Percentiles rank a stretch among this genome's conserved stretches.
Conservation (phyloP, 2,797 vertebrate species). For the Squalus acanthias region DNA sequence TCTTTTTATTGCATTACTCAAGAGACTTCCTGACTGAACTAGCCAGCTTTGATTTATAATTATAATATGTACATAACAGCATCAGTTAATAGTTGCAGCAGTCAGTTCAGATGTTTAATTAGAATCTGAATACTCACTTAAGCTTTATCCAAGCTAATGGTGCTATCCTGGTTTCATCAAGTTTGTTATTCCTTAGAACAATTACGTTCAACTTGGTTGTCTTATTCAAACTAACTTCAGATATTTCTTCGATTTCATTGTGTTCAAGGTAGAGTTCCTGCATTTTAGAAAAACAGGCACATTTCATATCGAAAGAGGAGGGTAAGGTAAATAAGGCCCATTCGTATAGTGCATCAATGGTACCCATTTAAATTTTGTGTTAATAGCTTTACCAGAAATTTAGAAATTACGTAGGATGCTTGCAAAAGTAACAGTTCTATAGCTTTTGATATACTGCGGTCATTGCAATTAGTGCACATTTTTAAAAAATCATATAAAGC, state of each 20-base stretch:
- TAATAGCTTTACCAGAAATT: not conserved
- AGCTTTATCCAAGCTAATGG: constrained; percentile 90
- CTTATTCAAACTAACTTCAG: constrained; percentile 81
- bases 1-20: not conserved
- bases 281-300: constrained; percentile 36
- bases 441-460: not conserved
- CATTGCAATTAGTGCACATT: not conserved
- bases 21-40: not conserved
- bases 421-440: not conserved
- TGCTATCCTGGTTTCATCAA: constrained; percentile 85
- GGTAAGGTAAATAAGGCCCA: not conserved
- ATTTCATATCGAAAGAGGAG: not conserved
- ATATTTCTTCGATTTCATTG: constrained; percentile 92
- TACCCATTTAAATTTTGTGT: not conserved
- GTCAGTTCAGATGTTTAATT: not conserved
- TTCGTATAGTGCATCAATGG: not conserved
- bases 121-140: constrained; percentile 63
- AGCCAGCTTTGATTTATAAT: not conserved
- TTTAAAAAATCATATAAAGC: not conserved
- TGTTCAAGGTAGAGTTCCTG: constrained; percentile 90
- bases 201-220: constrained; percentile 79
- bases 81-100: not conserved
- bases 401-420: not conserved
- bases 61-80: constrained; percentile 29
- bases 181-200: constrained; percentile 78